Base-by-base conservation (phyloP, 2,113 vertebrate genomes). In the Scolopax mira region DNA sequence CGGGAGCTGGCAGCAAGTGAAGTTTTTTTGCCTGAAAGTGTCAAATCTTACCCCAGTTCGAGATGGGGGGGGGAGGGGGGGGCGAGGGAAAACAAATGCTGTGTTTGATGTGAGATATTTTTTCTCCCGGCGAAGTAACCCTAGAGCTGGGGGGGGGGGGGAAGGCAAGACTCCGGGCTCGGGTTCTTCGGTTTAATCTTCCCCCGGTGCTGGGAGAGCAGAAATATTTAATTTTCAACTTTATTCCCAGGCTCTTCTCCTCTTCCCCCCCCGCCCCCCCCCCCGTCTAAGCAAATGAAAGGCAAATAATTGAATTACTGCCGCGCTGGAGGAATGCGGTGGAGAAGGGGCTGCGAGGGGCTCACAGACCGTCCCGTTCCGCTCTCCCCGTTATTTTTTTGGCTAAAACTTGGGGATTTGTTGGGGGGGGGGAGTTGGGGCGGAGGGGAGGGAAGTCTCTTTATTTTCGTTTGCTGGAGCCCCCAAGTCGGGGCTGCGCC, bases 171-270 rank as follows among this genome's bases (percentile, higher is more conserved):
- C 49, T 33, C 28, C 10, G 27, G 57, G 33, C 61, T 23, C 10
- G 27, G 57, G 33, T 66, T 23, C 73, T 61, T 5, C 3, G 11
- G 73, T 80, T 90, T 67, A 44, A 84, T 89, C 89, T 90, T 88
- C 21, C 77, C 61, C 62, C 48, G 30, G 83, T 70, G 77, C 90
- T 52, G 84, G 18, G 25, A 77, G 77, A 91, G 92, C 87, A 93
- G 90, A 91, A 94, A 93, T 55, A 58, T 89, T 90, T 39, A 77
- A 93, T 94, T 94, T 88, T 61, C 89, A 88, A 88, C 94, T 96
- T 96, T 90, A 94, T 94, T 94, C 82, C 79, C 90, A 85, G 86
- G 87, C 90, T 93, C 49, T 75, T 6, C 19, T 14, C 21, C 21
- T 14, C 42, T 44, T 18, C 42, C 42, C 18, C 25, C 60, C 27